These are phyloP conservation scores for Megaptera novaeangliae DNA, from an alignment of 2,113 vertebrate genomes.

Conservation along the genomic window DNA sequence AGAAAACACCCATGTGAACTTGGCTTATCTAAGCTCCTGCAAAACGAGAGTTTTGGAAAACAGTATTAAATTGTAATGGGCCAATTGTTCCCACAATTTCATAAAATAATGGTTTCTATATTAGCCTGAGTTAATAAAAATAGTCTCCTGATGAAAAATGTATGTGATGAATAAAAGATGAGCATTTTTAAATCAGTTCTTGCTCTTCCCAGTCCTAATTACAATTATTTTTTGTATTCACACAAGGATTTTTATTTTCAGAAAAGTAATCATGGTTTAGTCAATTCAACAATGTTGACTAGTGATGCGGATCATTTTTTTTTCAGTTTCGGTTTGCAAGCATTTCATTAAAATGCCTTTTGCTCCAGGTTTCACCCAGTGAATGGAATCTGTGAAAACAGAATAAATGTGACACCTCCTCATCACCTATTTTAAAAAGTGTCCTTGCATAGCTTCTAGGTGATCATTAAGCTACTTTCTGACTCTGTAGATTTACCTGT, in stretches of 20 bases:
- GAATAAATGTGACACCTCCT: not conserved
- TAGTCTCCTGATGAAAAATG: conserved; percentile 65
- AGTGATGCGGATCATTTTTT: not conserved
- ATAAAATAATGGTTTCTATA: conserved; percentile 36
- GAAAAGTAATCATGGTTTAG: not conserved
- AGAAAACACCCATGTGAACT: not conserved
- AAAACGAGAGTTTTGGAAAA: not conserved
- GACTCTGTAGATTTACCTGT: accelerated
- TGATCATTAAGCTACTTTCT: too few relatives aligned
- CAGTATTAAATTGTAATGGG: not conserved
- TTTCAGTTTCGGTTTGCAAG: not conserved
- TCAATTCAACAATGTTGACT: not conserved
- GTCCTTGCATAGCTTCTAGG: not conserved
- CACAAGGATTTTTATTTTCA: conserved; percentile 42
- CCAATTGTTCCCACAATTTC: not conserved
- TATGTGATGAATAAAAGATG: conserved; percentile 65
- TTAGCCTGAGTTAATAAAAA: conserved; percentile 49
- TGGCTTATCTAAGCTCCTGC: not conserved
- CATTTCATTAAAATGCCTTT: conserved; percentile 13
- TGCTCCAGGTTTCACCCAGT: not conserved
- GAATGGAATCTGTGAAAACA: not conserved
- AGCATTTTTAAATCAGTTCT: conserved; percentile 59
- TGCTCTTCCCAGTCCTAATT: conserved; percentile 47
- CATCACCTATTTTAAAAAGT: not conserved
- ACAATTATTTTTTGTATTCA: conserved; percentile 40